These are phyloP conservation scores for Drosophila mimetica DNA, from an alignment of 2,888 invertebrate genomes.

Conservation along the genomic window DNA sequence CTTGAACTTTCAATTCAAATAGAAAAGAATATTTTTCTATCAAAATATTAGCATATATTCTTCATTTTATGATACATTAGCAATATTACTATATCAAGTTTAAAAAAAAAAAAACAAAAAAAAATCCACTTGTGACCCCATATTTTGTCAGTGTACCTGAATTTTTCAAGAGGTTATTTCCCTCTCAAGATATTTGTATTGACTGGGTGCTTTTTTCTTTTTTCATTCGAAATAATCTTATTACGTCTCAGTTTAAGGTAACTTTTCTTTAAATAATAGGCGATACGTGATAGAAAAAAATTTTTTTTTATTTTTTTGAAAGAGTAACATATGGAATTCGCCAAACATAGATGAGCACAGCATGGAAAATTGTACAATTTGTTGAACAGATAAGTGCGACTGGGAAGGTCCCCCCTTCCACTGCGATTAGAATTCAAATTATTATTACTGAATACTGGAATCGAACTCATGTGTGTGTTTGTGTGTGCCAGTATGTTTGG, in stretches of 20 bases:
- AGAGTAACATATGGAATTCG: not conserved
- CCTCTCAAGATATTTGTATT: not conserved
- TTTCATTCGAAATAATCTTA: not conserved
- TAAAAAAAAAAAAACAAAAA: not conserved
- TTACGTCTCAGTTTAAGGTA: too few relatives aligned
- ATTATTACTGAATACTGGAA: conserved; percentile 5
- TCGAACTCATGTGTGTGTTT: not conserved
- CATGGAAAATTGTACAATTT: conserved; percentile 3
- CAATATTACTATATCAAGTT: too few relatives aligned
- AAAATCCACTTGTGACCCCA: too few relatives aligned
- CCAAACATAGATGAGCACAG: not conserved
- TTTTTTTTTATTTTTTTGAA: too few relatives aligned
- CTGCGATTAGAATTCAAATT: conserved; percentile 30
- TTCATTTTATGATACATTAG: too few relatives aligned
- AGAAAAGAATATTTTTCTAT: too few relatives aligned
- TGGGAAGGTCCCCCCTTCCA: not conserved
- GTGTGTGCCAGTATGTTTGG: not conserved
- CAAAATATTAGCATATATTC: too few relatives aligned
- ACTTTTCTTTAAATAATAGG: too few relatives aligned
- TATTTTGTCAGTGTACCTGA: not conserved
- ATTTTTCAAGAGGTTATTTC: conserved; percentile 1
- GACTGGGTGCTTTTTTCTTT: not conserved
- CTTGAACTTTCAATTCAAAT: too few relatives aligned
- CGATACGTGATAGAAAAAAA: too few relatives aligned
- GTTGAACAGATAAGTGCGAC: not conserved